Evolutionary conservation across 2,888 invertebrate species (phyloP).

Genomic region (Meta bourneti): DNA sequence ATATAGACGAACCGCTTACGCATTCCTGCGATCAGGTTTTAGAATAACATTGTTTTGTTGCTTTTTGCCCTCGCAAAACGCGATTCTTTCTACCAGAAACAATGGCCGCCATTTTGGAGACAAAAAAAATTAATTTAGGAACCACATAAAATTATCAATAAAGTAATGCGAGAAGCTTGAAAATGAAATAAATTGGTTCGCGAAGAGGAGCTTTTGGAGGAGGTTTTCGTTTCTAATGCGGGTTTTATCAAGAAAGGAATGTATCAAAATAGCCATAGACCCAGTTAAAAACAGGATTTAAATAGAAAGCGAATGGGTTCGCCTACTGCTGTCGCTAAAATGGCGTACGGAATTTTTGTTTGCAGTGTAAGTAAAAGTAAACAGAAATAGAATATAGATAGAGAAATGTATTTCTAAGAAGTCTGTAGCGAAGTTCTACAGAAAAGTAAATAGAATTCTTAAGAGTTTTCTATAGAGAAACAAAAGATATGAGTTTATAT

Average conservation of each 20-base stretch:
- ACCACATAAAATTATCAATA: neutral
- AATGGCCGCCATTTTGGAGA: neutral
- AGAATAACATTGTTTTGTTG: neutral
- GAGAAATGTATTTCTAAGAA: too few species aligned
- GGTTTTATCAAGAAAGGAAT: conserved; percentile 20
- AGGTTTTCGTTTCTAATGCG: conserved; percentile 32
- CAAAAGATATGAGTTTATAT: neutral
- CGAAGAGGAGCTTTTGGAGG: neutral
- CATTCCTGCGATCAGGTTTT: neutral
- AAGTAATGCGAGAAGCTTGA: neutral
- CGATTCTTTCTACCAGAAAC: neutral
- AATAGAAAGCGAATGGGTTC: neutral
- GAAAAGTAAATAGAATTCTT: neutral
- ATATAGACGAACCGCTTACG: neutral
- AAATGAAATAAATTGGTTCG: neutral
- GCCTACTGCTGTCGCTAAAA: neutral
- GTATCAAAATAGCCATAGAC: conserved; percentile 35
- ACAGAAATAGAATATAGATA: neutral
- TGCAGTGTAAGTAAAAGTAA: neutral
- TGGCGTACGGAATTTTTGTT: too few species aligned
- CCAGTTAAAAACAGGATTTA: conserved; percentile 24
- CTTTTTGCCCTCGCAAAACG: neutral
- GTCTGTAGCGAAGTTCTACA: neutral
- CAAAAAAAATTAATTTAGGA: neutral
- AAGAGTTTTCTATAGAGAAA: neutral